Conservation (phyloP, 2,797 vertebrate species). For the Lophotriccus pileatus region DNA sequence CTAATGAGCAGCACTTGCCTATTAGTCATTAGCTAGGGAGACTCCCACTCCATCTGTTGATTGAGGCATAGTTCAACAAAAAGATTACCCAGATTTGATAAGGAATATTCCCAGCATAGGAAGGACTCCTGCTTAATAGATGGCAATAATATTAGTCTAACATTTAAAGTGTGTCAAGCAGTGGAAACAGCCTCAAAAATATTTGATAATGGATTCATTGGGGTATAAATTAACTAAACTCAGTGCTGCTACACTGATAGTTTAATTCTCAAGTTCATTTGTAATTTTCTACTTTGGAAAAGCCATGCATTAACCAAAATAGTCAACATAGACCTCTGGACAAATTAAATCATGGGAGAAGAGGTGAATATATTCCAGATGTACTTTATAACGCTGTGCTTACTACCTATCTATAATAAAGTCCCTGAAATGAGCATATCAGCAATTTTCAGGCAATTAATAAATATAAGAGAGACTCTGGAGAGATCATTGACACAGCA, state of each 20-base stretch:
- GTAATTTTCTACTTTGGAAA: background rate
- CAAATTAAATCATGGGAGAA: background rate
- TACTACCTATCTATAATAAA: background rate
- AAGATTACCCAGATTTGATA: background rate
- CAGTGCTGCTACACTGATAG: background rate
- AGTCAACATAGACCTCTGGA: background rate
- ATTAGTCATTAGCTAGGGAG: background rate
- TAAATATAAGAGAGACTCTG: background rate
- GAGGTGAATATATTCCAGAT: background rate
- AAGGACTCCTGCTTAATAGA: background rate
- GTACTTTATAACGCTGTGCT: background rate
- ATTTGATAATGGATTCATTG: background rate
- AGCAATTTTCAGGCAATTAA: background rate
- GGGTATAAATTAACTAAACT: background rate
- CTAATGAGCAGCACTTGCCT: background rate
- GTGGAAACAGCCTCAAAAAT: background rate
- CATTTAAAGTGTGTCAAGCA: background rate
- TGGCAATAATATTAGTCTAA: background rate
- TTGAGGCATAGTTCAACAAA: background rate
- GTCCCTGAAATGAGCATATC: background rate
- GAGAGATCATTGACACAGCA: background rate
- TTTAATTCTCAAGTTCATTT: background rate
- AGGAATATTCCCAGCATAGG: background rate
- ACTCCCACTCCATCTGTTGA: background rate
- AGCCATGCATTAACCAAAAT: background rate